phyloP scores from a whole-genome alignment of 2,797 vertebrate species.

The Menidia menidia region DNA sequence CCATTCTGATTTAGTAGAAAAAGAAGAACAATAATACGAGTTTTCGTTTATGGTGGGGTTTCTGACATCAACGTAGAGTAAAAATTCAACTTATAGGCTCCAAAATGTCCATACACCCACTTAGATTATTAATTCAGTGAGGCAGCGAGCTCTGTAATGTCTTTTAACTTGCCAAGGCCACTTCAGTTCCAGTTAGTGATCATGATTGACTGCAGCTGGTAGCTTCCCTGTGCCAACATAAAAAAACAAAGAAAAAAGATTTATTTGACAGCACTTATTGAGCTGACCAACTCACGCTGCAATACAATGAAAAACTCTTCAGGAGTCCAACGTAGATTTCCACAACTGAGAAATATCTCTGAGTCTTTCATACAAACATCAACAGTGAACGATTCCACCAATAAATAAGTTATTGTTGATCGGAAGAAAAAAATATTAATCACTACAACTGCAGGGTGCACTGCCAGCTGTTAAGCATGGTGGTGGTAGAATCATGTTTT shows the following conservation, averaged over 20 bases:
- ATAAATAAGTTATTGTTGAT: too few species aligned
- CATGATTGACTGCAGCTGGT: constrained; percentile 20
- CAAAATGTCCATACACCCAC: constrained; percentile 10
- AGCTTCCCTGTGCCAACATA: neutral
- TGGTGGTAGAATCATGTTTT: neutral
- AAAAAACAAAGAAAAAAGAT: neutral
- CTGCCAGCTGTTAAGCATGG: neutral
- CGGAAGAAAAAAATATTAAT: too few species aligned
- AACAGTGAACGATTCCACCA: neutral
- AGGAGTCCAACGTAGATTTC: constrained; percentile 1
- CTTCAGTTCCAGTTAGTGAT: constrained; percentile 18
- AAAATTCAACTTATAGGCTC: neutral
- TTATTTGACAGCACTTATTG: constrained; percentile 1
- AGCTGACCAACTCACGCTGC: neutral
- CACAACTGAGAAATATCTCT: neutral
- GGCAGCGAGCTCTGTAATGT: constrained; percentile 4
- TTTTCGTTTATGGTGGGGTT: constrained; percentile 1
- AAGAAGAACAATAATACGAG: neutral
- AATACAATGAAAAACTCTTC: neutral
- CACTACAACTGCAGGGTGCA: too few species aligned
- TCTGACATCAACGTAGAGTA: neutral
- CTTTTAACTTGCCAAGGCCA: constrained; percentile 3
- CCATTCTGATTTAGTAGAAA: neutral
- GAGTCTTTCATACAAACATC: neutral
- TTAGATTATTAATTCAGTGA: constrained; percentile 10